Percentiles rank a stretch among this genome's conserved stretches.
Conservation (phyloP, 2,113 vertebrate genomes). For the Lepus timidus region DNA sequence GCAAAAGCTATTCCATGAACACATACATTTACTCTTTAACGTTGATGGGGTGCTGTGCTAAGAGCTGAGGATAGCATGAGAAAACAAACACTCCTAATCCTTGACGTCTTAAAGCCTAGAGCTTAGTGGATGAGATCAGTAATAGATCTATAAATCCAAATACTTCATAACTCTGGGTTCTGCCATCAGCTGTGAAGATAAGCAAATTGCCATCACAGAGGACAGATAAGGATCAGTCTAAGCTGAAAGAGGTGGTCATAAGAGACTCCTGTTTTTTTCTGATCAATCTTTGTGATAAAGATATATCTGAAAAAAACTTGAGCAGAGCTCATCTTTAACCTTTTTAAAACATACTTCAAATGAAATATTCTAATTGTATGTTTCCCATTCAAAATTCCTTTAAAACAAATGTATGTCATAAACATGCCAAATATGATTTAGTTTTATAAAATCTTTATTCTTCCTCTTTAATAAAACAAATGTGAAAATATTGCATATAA, state of each 20-base stretch:
- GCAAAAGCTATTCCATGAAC: background rate
- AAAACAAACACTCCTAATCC: background rate
- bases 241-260: background rate
- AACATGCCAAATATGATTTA: background rate
- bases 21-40: background rate
- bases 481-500: background rate
- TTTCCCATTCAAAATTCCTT: conserved; percentile 46
- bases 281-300: background rate
- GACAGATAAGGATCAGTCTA: background rate
- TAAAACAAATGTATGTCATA: background rate
- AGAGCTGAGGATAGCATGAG: background rate
- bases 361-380: background rate
- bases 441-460: background rate
- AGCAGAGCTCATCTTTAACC: background rate
- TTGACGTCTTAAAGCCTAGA: background rate
- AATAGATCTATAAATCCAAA: background rate
- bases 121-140: background rate
- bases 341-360: conserved; percentile 12
- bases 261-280: background rate
- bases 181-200: background rate
- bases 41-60: background rate
- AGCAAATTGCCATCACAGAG: background rate
- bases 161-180: background rate
- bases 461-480: background rate
- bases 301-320: background rate